Percentiles rank a stretch among this genome's conserved stretches.
These are phyloP conservation scores for Corvus moneduloides DNA, from an alignment of 2,113 vertebrate genomes.

Conservation along the genomic window DNA sequence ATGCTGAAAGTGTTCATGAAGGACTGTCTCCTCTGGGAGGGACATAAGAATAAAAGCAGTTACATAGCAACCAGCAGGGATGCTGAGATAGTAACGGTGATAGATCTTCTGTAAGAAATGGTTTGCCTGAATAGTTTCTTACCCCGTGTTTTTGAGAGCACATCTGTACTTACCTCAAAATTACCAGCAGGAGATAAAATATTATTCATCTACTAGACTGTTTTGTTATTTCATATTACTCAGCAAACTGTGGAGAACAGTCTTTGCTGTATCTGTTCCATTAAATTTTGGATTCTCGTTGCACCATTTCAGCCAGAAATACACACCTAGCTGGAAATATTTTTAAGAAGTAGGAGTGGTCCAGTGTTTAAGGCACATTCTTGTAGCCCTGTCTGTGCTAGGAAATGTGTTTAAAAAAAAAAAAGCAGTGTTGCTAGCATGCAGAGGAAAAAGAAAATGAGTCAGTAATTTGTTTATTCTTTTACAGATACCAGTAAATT, in stretches of 20 bases:
- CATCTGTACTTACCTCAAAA: background rate
- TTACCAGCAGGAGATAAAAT: background rate
- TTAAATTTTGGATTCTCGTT: background rate
- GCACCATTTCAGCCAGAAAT: background rate
- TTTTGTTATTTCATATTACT: background rate
- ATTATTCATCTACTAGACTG: background rate
- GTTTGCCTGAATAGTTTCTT: background rate
- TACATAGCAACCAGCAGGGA: background rate
- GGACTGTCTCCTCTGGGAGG: background rate
- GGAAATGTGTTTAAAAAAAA: background rate
- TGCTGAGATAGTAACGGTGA: background rate
- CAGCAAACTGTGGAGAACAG: background rate
- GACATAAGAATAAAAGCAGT: background rate
- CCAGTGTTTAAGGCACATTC: background rate
- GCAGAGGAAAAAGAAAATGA: background rate
- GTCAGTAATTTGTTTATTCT: background rate
- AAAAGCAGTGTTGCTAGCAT: background rate
- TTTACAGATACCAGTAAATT: background rate
- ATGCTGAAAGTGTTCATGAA: background rate
- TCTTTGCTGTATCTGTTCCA: background rate
- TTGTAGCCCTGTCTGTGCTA: background rate
- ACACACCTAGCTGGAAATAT: background rate
- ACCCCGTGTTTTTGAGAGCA: background rate
- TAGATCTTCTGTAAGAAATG: background rate
- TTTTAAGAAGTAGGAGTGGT: background rate